These are phyloP conservation scores for Saxidomus purpurata DNA, from an alignment of 1,140 invertebrate species.

Conservation along the genomic window DNA sequence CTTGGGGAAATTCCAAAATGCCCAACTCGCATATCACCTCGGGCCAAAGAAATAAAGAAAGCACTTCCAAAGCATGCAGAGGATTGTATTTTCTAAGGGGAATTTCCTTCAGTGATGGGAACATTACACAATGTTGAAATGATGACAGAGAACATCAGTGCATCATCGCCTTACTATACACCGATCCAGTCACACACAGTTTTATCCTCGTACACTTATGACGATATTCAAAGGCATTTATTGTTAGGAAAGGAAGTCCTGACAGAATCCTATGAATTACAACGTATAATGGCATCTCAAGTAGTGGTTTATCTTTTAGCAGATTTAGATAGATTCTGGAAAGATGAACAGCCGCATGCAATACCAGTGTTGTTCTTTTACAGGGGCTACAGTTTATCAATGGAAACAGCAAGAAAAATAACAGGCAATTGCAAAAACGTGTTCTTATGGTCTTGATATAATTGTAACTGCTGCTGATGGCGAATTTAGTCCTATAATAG, in stretches of 20 bases:
- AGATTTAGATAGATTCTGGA: constrained; percentile 10
- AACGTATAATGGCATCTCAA: constrained; percentile 13
- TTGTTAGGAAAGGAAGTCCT: background rate
- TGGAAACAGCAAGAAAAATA: constrained; percentile 6
- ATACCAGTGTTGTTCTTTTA: constrained; percentile 9
- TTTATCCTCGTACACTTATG: background rate
- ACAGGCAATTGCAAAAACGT: background rate
- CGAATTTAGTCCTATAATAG: background rate
- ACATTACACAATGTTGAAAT: background rate
- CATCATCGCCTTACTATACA: background rate
- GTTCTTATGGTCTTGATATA: background rate
- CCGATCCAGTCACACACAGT: too few relatives aligned
- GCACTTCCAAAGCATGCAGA: background rate
- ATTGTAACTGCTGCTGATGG: background rate
- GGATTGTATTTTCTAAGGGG: background rate
- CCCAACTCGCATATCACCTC: background rate
- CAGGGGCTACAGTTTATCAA: background rate
- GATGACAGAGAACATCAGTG: background rate
- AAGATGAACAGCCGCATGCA: constrained; percentile 7
- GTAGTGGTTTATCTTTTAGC: constrained; percentile 15
- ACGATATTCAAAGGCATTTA: background rate
- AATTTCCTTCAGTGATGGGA: constrained; percentile 12
- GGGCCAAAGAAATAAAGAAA: background rate
- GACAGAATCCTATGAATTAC: background rate
- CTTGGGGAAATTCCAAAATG: background rate